Conservation (phyloP, 2,888 invertebrate genomes). For the Pyrochroa serraticornis region DNA sequence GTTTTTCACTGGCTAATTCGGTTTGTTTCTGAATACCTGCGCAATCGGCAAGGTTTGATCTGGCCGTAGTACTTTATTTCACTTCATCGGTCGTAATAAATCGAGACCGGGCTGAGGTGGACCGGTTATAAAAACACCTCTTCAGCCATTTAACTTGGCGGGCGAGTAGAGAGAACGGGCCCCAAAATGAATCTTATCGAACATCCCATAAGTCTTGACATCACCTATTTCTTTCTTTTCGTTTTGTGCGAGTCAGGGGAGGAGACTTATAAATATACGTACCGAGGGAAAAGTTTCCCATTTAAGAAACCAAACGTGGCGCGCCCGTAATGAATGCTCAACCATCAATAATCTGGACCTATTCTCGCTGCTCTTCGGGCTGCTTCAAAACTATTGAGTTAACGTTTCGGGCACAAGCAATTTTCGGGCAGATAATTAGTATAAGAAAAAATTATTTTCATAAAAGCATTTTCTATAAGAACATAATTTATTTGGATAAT, state of each 20-base stretch:
- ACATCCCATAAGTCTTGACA: slow-evolving; percentile 62
- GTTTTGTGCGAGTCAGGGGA: slow-evolving; percentile 55
- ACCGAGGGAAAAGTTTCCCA: slow-evolving; percentile 59
- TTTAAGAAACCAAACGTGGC: slow-evolving; percentile 56
- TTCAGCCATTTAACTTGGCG: slow-evolving; percentile 54
- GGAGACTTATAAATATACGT: slow-evolving; percentile 59
- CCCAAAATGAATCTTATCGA: slow-evolving; percentile 62
- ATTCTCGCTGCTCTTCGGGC: slow-evolving; percentile 15
- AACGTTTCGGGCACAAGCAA: background rate
- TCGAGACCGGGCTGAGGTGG: slow-evolving; percentile 49
- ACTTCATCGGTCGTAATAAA: slow-evolving; percentile 50
- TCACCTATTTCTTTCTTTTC: slow-evolving; percentile 60
- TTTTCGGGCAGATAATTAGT: no score
- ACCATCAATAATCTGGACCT: slow-evolving; percentile 50
- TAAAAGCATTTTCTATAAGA: no score
- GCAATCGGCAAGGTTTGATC: slow-evolving; percentile 52
- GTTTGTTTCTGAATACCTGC: slow-evolving; percentile 46
- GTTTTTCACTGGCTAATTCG: slow-evolving; percentile 38
- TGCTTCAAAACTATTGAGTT: slow-evolving; percentile 17
- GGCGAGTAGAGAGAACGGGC: slow-evolving; percentile 42
- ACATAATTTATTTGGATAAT: no score
- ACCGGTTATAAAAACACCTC: slow-evolving; percentile 55
- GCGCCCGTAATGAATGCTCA: slow-evolving; percentile 49
- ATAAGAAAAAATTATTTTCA: no score
- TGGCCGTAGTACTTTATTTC: slow-evolving; percentile 48